A percentile compares a stretch with the other conserved stretches of the same genome.
Conservation (phyloP, 2,888 invertebrate species). For the Arrhopalites spinosus region DNA sequence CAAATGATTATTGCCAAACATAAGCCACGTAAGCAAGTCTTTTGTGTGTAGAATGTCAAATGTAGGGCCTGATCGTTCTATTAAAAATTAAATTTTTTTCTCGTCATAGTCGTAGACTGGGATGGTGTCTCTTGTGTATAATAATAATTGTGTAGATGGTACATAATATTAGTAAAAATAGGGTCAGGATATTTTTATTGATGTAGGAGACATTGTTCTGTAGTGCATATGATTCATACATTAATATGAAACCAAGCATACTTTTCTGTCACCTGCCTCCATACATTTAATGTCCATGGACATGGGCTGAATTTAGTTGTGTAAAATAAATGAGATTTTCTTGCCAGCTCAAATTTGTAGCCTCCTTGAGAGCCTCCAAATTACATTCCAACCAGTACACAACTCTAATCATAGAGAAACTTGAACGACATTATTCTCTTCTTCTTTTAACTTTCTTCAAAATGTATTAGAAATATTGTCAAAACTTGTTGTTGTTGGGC, state of each 20-base stretch:
- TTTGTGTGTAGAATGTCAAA: too few species aligned
- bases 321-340: slow-evolving; percentile 28
- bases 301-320: slow-evolving; percentile 12
- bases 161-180: too few species aligned
- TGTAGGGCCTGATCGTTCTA: too few species aligned
- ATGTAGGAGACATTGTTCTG: neutral
- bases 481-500: neutral
- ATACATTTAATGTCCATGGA: slow-evolving; percentile 23
- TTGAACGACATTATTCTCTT: neutral
- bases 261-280: slow-evolving; percentile 1
- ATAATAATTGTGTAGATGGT: too few species aligned
- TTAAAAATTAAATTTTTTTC: too few species aligned
- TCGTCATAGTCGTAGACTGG: too few species aligned
- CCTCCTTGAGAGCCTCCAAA: neutral
- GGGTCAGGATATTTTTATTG: neutral
- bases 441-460: too few species aligned
- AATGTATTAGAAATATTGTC: too few species aligned
- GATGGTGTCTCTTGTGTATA: too few species aligned
- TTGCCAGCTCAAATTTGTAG: slow-evolving; percentile 16
- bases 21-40: too few species aligned
- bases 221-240: neutral
- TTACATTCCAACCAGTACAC: too few species aligned
- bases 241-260: neutral
- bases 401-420: neutral
- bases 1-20: too few species aligned